These are phyloP conservation scores for Heteromyza rotundicornis DNA, from an alignment of 2,888 invertebrate genomes.

Conservation along the genomic window DNA sequence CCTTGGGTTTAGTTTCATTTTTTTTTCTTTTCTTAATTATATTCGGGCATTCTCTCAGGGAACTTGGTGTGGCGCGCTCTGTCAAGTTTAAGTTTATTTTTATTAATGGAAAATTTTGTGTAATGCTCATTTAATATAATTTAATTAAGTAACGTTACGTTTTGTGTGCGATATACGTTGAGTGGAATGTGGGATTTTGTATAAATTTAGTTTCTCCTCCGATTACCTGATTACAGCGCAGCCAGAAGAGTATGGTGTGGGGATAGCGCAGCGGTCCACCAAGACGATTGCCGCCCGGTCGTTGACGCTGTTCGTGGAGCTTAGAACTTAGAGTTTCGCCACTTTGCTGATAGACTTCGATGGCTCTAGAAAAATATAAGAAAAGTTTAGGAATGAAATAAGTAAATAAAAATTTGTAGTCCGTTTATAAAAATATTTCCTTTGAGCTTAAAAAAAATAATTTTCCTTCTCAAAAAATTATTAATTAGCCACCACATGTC, in stretches of 20 bases:
- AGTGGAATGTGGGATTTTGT: too few relatives aligned
- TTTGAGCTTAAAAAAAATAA: too few relatives aligned
- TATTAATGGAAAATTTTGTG: conserved; percentile 3
- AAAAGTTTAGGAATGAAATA: too few relatives aligned
- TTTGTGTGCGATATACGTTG: neutral
- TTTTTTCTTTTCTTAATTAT: neutral
- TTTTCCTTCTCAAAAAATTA: too few relatives aligned
- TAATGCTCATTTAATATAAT: neutral
- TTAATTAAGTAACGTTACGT: neutral
- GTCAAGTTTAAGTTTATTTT: conserved; percentile 14
- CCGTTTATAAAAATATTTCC: too few relatives aligned
- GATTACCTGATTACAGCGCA: conserved; percentile 81
- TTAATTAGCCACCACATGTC: too few relatives aligned
- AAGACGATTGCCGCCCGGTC: conserved; percentile 66
- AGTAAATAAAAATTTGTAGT: too few relatives aligned
- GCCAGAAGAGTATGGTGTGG: conserved; percentile 81
- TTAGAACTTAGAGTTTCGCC: conserved; percentile 53
- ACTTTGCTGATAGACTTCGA: conserved; percentile 57
- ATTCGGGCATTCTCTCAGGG: neutral
- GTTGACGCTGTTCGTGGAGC: conserved; percentile 52
- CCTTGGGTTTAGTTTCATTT: too few relatives aligned
- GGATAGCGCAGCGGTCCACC: conserved; percentile 79
- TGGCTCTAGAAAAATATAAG: conserved; percentile 57
- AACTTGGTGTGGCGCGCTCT: too few relatives aligned
- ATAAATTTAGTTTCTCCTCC: neutral